A percentile compares a stretch with the other conserved stretches of the same genome.
phyloP scores from a whole-genome alignment of 2,888 invertebrate genomes.

The Dichetophora obliterata region DNA sequence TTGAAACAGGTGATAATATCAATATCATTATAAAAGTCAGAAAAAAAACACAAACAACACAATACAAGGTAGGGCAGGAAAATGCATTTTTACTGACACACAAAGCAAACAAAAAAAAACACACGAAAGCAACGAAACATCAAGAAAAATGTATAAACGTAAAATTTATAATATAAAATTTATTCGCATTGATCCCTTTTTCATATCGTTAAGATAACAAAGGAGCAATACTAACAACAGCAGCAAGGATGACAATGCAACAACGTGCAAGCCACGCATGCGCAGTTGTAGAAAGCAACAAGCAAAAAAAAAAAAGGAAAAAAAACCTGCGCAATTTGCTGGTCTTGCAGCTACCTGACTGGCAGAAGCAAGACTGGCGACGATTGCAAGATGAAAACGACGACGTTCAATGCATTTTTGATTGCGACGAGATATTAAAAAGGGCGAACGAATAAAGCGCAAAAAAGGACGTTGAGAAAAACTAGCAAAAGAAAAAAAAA shows the following conservation, averaged over 20 bases:
- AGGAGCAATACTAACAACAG: not conserved
- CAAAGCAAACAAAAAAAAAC: not conserved
- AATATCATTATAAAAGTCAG: conserved; percentile 33
- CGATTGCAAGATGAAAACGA: not conserved
- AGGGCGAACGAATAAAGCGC: not conserved
- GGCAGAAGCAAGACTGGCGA: not conserved
- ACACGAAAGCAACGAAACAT: not conserved
- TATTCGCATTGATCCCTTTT: conserved; percentile 55
- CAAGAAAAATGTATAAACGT: conserved; percentile 23
- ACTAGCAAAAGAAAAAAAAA: not conserved
- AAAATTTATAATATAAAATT: conserved; percentile 53
- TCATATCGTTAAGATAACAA: conserved; percentile 15
- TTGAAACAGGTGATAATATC: conserved; percentile 55
- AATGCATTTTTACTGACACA: conserved; percentile 15
- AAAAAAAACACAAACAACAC: not conserved
- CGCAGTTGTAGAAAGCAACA: not conserved
- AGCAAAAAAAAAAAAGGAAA: not conserved
- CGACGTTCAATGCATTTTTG: conserved; percentile 13
- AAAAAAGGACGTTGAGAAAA: not conserved
- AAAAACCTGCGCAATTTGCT: conserved; percentile 4
- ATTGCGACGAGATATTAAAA: conserved; percentile 16
- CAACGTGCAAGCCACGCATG: conserved; percentile 32
- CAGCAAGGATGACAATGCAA: conserved; percentile 17
- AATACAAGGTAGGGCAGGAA: not conserved
- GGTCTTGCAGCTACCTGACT: conserved; percentile 2